Evolutionary conservation across 2,888 invertebrate species (phyloP), one percentile per base, ranked within the genome.

Genomic region (Nomada fabriciana): DNA sequence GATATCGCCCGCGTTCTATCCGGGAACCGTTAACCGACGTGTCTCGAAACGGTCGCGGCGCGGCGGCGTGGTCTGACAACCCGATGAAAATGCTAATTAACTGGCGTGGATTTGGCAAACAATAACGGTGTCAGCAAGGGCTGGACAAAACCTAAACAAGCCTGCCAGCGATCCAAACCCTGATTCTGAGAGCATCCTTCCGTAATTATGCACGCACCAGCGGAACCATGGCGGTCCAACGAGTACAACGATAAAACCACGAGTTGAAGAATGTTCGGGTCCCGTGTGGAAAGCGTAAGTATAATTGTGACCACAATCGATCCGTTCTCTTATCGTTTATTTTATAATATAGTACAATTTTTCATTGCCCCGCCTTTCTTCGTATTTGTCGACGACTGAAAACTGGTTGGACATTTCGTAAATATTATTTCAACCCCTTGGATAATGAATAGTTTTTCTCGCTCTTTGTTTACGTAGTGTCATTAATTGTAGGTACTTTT

Each of bases 1-100:
- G 65, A 65, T 73, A 57, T 25, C 65, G 29, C 42, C 25, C 42
- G 20, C 29, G 25, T 60, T 25, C n/a, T 25, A n/a, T 25, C 60
- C 47, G 50, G 43, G 65, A 64, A 69, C 42, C 78, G 59, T 64
- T 64, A 65, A 77, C 42, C 59, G 10, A 23, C 13, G 59, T 52
- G 25, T 71, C 65, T 47, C 70, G 65, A 60, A 36, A 36, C 36
- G 7, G 59, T 53, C 20, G 15, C 18, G 43, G 53, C 43, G 72
- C 42, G 23, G 50, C 43, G 67, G 70, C 52, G 43, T 53, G 53
- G 43, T 61, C 53, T 68, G 63, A 76, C 55, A 79, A 63, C 71
- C 64, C 80, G 80, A 73, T 79, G 85, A 87, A 87, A 87, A 87
- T 80, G 86, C 76, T 86, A 86, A 86, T 85, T 83, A 81, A 81